Conservation (phyloP, 2,113 vertebrate genomes). For the Chloroceryle aenea region DNA sequence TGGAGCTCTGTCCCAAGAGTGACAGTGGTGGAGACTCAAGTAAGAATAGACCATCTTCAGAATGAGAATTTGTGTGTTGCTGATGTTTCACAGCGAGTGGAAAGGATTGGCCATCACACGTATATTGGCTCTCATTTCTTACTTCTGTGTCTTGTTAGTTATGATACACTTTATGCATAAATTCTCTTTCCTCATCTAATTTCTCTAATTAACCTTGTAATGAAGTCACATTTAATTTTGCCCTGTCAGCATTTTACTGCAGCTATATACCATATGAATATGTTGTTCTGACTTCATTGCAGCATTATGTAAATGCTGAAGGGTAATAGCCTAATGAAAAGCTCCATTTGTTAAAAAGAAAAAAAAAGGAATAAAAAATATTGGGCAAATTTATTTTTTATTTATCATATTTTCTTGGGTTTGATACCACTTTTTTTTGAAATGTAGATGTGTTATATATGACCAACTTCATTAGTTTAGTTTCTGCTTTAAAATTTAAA, state of each 20-base stretch:
- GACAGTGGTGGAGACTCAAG: not conserved
- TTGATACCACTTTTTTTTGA: not conserved
- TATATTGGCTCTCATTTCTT: not conserved
- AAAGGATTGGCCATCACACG: not conserved
- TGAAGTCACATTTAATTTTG: not conserved
- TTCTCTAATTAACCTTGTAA: not conserved
- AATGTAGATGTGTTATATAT: not conserved
- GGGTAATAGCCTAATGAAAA: not conserved
- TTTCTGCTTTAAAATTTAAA: not conserved
- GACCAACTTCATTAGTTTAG: not conserved
- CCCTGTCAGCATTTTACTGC: not conserved
- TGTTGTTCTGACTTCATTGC: not conserved
- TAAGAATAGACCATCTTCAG: not conserved
- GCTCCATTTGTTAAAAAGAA: not conserved
- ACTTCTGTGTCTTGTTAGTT: not conserved
- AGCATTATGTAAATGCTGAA: not conserved
- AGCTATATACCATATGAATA: not conserved
- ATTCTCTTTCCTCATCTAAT: not conserved
- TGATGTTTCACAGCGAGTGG: not conserved
- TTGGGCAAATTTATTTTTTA: not conserved
- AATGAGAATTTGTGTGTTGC: not conserved
- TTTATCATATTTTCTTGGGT: not conserved
- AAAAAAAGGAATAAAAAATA: not conserved
- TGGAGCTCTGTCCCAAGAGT: not conserved
- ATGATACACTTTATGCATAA: not conserved